Base-by-base conservation (phyloP, 2,797 vertebrate genomes). In the Cygnus olor region DNA sequence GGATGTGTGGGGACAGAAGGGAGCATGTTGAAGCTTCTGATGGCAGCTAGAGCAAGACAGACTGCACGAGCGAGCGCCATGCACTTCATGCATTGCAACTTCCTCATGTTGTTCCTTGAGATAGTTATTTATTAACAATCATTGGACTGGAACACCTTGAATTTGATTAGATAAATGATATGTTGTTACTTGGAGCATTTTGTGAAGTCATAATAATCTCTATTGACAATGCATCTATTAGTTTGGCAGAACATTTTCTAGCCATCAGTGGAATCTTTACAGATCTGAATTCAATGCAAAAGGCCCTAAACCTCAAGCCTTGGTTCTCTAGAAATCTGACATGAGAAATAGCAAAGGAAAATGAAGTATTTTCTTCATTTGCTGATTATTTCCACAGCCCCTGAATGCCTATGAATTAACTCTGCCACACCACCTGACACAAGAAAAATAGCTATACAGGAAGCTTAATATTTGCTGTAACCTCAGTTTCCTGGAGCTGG, bases 401-500 rank as follows among this genome's bases (percentile, higher is more conserved):
- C 61, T 70, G 45, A 92, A 95, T 90, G 86, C 58, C 84, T 93
- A 78, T 80, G 91, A 96, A 93, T 93, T 95, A 96, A 95, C 84
- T 71, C 69, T 85, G 76, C 79, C 77, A 89, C 45, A 91, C 44
- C 90, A 95, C 92, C 94, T 94, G 92, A 96, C 91, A 89, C 58
- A 96, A 96, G 95, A 96, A 96, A 96, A 96, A 97, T 93, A 95
- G 92, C 72, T 63, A 88, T 93, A 93, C 90, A 96, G 96, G 95
- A 97, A 96, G 92, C 94, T 94, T 95, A 96, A 92, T 94, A 94
- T 92, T 97, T 97, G 90, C 94, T 42, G 76, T 84, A 96, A 96
- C 94, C 96, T 94, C 96, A 90, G 95, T 86, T 97, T 97, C 95
- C 94, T 95, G 95, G 86, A 95, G 95, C 86, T 94, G 81, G 72